Evolutionary conservation across 2,113 vertebrate species (phyloP).

Genomic region (Ammodramus savannarum): DNA sequence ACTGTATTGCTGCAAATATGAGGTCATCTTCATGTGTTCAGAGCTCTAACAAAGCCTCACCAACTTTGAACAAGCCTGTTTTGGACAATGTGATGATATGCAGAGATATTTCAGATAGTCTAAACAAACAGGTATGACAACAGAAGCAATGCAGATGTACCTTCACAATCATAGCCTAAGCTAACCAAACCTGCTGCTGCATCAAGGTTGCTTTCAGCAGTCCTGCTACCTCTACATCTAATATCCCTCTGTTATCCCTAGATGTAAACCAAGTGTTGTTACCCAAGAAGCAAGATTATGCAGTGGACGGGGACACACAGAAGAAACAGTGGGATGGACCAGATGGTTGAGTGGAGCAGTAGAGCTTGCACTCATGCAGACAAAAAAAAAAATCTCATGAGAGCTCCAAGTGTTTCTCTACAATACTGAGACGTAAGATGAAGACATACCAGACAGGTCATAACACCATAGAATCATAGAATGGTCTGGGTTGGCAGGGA

Average conservation of each 20-base stretch:
- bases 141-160: background rate
- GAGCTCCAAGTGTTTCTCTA: background rate
- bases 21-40: background rate
- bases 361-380: background rate
- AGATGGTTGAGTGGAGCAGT: background rate
- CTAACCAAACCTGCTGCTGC: background rate
- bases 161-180: background rate
- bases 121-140: background rate
- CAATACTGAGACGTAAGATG: rapidly evolving
- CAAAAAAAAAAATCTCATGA: background rate
- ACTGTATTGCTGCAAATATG: background rate
- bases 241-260: background rate
- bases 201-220: background rate
- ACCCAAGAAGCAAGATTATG: background rate
- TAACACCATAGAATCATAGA: background rate
- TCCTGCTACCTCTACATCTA: background rate
- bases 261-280: background rate
- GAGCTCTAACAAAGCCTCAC: background rate
- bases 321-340: background rate
- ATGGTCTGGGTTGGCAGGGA: background rate
- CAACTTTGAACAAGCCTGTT: background rate
- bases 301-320: background rate
- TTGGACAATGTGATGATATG: background rate
- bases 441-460: background rate
- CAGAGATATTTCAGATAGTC: background rate